These are phyloP conservation scores for Drepanosiphum platanoidis DNA, from an alignment of 2,888 invertebrate species.

Conservation along the genomic window DNA sequence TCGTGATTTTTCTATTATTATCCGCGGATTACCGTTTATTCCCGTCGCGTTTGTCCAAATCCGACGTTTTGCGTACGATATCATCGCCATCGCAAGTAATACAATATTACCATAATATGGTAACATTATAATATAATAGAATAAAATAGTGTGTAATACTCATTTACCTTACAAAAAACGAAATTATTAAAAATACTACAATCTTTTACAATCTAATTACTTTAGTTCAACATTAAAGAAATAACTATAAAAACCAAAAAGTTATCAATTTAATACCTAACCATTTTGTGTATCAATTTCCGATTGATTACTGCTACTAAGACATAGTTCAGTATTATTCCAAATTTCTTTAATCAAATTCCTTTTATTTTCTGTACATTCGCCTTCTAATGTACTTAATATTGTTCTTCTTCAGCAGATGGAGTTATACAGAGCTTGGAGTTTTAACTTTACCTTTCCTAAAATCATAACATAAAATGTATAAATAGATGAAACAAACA, in stretches of 20 bases:
- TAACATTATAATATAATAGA: not conserved
- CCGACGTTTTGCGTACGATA: too few species aligned
- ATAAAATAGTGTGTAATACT: not conserved
- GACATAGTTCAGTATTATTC: conserved; percentile 49
- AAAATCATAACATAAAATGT: not conserved
- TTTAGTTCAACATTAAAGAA: too few species aligned
- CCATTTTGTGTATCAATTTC: conserved; percentile 55
- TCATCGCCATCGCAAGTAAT: too few species aligned
- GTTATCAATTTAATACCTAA: conserved; percentile 9
- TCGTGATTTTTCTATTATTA: too few species aligned
- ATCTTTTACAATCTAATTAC: too few species aligned
- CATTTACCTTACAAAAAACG: too few species aligned
- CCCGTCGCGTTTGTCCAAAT: too few species aligned
- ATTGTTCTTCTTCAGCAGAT: conserved; percentile 59
- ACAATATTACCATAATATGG: not conserved
- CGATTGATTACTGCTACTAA: conserved; percentile 52
- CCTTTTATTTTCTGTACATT: conserved; percentile 60
- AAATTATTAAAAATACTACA: too few species aligned
- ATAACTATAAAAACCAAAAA: too few species aligned
- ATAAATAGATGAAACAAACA: not conserved
- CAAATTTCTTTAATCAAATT: conserved; percentile 60
- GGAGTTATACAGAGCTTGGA: conserved; percentile 49
- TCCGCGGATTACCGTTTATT: too few species aligned
- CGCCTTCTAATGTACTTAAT: conserved; percentile 60
- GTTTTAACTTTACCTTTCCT: conserved; percentile 58